Evolutionary conservation across 2,797 vertebrate species (phyloP), one percentile per base, ranked within the genome.

Genomic region (Peromyscus aztecus): DNA sequence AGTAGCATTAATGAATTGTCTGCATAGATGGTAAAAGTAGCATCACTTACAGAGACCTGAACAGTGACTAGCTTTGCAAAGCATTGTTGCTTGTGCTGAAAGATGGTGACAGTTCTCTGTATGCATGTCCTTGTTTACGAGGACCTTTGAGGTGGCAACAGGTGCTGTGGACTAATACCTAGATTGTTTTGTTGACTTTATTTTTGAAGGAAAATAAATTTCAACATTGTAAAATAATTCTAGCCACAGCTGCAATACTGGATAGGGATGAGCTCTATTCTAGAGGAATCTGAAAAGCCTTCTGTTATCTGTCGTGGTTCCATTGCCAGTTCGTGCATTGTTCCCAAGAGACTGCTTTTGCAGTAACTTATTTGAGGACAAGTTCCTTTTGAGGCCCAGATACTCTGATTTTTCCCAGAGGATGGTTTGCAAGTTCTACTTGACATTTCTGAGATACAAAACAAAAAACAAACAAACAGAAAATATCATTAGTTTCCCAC

Each of bases 391-490:
- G 97, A 98, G 97, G 97, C 96, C 97, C 94, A 97, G 94, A 98
- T 98, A 96, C 96, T 97, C 69, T 98, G 96, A 98, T 98, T 98
- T 98, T 98, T 97, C 96, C 95, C 97, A 75, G 87, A 97, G 97
- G 98, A 97, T 95, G 97, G 89, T 97, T 98, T 98, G 97, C 97
- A 98, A 95, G 98, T 98, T 98, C 97, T 98, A 95, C 91, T 97
- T 98, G 98, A 98, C 97, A 98, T 98, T 98, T 98, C 97, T 98
- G 91, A 0, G 92, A 98, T 98, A 98, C 98, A 98, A 98, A 97
- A 97, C 97, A 96, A 98, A 97, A 49, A 81, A 37, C 67, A 71
- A 71, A 21, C 69, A 71, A 71, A 71, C 69, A 94, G 97, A 92
- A 93, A 98, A 96, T 94, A 98, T 95, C 96, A 97, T 98, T 98